Conservation (phyloP, 35 echinoderm and acorn worm species). For the Patiria miniata region DNA sequence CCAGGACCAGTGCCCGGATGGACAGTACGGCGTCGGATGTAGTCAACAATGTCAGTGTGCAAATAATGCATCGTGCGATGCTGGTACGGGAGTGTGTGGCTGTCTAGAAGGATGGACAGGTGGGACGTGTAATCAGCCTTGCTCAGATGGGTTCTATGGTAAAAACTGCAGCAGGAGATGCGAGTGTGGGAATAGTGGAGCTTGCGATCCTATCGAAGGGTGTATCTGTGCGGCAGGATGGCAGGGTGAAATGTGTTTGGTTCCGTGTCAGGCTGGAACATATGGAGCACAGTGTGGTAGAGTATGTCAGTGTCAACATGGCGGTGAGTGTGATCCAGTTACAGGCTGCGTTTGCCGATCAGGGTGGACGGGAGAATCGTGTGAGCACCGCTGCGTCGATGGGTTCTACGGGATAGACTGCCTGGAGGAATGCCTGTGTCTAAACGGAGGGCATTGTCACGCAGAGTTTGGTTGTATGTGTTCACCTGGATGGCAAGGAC, state of each 20-base stretch:
- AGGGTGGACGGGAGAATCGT: conserved; percentile 75
- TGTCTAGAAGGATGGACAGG: conserved; percentile 77
- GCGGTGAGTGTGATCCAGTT: conserved; percentile 46
- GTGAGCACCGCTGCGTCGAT: conserved; percentile 51
- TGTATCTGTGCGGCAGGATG: conserved; percentile 83
- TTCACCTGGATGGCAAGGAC: conserved; percentile 64
- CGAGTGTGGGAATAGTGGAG: conserved; percentile 73
- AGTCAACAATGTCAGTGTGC: conserved; percentile 65
- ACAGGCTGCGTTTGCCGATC: conserved; percentile 64
- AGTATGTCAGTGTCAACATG: conserved; percentile 69
- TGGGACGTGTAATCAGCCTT: conserved; percentile 53
- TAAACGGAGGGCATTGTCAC: conserved; percentile 66
- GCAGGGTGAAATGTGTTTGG: conserved; percentile 53
- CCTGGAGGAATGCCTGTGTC: conserved; percentile 61
- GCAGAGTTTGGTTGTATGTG: conserved; percentile 68
- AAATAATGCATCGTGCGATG: conserved; percentile 71
- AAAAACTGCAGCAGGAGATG: conserved; percentile 61
- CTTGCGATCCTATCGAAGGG: conserved; percentile 75
- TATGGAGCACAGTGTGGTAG: conserved; percentile 66
- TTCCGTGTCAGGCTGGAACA: conserved; percentile 53
- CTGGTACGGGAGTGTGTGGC: conserved; percentile 60
- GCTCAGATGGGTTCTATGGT: conserved; percentile 66
- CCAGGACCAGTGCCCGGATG: conserved; percentile 42
- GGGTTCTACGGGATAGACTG: conserved; percentile 74
- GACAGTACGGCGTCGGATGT: conserved; percentile 74